Conservation (phyloP, 2,797 vertebrate genomes). For the Rhabdophis nuchalis region DNA sequence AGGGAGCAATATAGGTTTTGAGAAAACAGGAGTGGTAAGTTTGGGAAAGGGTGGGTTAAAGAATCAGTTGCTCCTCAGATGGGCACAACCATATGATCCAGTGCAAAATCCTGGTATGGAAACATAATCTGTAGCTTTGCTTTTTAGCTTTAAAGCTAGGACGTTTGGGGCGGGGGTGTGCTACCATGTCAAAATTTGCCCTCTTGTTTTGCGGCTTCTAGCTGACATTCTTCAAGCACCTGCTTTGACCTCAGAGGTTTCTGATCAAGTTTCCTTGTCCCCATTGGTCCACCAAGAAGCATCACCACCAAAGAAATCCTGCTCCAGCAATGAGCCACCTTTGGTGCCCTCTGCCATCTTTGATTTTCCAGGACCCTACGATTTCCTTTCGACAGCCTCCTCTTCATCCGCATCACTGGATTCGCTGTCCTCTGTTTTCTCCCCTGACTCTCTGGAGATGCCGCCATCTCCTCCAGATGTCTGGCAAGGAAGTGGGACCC, state of each 20-base stretch:
- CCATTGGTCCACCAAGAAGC: conserved; percentile 25
- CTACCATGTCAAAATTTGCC: not conserved
- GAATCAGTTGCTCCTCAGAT: not conserved
- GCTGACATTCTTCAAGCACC: conserved; percentile 24
- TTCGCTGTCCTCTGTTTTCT: conserved; percentile 74
- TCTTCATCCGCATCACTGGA: conserved; percentile 61
- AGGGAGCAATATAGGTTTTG: not conserved
- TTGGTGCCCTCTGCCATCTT: conserved; percentile 37
- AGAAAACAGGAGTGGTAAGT: not conserved
- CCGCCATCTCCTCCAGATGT: conserved; percentile 61
- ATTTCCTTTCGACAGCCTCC: conserved; percentile 61
- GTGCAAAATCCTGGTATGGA: not conserved
- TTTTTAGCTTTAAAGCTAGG: not conserved
- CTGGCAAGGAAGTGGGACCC: conserved; percentile 39
- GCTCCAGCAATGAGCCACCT: conserved; percentile 21
- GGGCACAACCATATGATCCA: not conserved
- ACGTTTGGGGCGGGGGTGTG: too few species aligned
- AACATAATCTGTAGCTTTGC: not conserved
- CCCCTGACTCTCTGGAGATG: conserved; percentile 65
- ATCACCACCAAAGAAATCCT: conserved; percentile 29
- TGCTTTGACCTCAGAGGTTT: conserved; percentile 34
- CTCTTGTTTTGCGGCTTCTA: not conserved
- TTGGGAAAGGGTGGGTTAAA: not conserved
- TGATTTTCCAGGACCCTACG: conserved; percentile 70
- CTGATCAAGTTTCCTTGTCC: conserved; percentile 9